Percentiles rank a stretch among this genome's conserved stretches.
phyloP scores from a whole-genome alignment of 2,797 vertebrate species.

The Gorsachius magnificus region DNA sequence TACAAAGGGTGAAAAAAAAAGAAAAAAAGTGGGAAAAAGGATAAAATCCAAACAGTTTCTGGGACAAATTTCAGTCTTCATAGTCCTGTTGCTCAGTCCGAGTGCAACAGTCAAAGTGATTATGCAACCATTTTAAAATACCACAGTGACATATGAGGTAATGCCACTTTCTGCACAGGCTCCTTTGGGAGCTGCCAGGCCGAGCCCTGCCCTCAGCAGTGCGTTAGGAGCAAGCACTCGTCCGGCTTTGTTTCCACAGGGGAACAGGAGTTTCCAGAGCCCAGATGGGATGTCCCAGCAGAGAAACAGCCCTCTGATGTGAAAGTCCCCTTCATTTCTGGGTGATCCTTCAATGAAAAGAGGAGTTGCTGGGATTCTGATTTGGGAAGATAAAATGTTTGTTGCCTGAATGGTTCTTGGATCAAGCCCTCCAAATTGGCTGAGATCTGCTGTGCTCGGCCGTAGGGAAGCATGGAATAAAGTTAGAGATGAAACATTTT shows the following conservation, averaged over 20 bases:
- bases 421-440: not conserved
- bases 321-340: not conserved
- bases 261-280: slow-evolving; percentile 4
- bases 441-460: not conserved
- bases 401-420: not conserved
- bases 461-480: not conserved
- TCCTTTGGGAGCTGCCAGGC: slow-evolving; percentile 12
- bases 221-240: not conserved
- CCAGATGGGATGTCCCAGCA: not conserved
- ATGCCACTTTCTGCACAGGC: slow-evolving; percentile 33
- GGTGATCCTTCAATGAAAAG: not conserved
- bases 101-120: slow-evolving; percentile 7
- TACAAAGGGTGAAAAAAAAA: not conserved
- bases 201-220: not conserved
- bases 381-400: not conserved
- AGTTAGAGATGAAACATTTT: not conserved
- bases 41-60: not conserved
- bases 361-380: not conserved
- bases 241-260: slow-evolving; percentile 8
- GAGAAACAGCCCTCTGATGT: slow-evolving; percentile 5
- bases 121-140: slow-evolving; percentile 49
- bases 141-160: slow-evolving; percentile 63
- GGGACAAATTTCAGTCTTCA: not conserved
- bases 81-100: not conserved
- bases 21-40: not conserved